Evolutionary conservation across 2,888 invertebrate genomes (phyloP), one percentile per base, ranked within the genome.

Genomic region (Elaeidobius kamerunicus): DNA sequence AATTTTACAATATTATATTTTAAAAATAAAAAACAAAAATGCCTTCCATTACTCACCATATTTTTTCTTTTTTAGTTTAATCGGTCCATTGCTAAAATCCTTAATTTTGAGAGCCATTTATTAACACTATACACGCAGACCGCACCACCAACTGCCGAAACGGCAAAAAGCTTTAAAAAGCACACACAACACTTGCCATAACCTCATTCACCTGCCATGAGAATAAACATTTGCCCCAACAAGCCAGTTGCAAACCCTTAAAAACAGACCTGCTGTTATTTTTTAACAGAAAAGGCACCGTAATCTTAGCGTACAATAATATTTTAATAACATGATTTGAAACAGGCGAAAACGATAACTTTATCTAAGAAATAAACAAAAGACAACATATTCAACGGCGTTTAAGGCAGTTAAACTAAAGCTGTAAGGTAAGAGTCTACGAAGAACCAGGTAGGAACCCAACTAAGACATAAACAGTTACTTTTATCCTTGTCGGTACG

Each of bases 11-110:
- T n/a, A n/a, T n/a, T n/a, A n/a, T n/a, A n/a, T n/a, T n/a, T n/a
- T n/a, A n/a, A n/a, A n/a, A n/a, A n/a, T n/a, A n/a, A n/a, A n/a
- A n/a, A n/a, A n/a, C n/a, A n/a, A n/a, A n/a, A n/a, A n/a, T n/a
- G n/a, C n/a, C n/a, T n/a, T n/a, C n/a, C n/a, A n/a, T 30, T 11
- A 44, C 56, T 49, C 28, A 56, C 56, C 56, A 52, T 56, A 56
- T 42, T 56, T 56, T 47, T 51, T 51, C 28, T 56, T 56, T 52
- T 56, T 56, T 49, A 56, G 56, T 19, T 49, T 56, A n/a, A 12
- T 30, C 3, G 9, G 6, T 7, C 9, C 12, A 30, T 3, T 30
- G 9, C 9, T 23, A 23, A n/a, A 11, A n/a, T 30, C 30, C 30
- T 11, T 30, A 11, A 7, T 30, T 27, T 14, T 14, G 14, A 41